Percentiles rank a stretch among this genome's conserved stretches.
These are phyloP conservation scores for Agapornis roseicollis DNA, from an alignment of 2,113 vertebrate genomes.

Conservation along the genomic window DNA sequence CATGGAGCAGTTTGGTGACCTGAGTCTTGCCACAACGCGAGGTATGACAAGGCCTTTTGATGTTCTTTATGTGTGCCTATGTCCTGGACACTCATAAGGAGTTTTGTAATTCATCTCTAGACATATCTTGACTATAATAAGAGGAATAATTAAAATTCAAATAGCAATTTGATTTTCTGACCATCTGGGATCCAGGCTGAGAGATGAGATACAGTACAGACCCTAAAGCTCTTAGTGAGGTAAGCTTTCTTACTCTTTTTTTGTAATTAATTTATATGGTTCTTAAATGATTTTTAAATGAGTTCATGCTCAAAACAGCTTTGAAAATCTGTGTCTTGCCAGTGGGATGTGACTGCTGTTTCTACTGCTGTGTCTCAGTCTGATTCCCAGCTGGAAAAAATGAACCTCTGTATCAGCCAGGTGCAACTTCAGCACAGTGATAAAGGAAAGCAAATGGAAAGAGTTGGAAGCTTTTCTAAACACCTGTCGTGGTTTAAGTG, in stretches of 20 bases:
- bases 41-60: not conserved
- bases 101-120: conserved; percentile 42
- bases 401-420: not conserved
- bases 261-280: conserved; percentile 51
- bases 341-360: conserved; percentile 3
- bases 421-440: not conserved
- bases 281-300: conserved; percentile 57
- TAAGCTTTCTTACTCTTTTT: conserved; percentile 15
- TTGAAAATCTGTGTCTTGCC: conserved; percentile 45
- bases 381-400: conserved; percentile 34
- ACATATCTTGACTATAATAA: conserved; percentile 31
- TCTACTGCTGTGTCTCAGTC: conserved; percentile 5
- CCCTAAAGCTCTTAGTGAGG: conserved; percentile 48
- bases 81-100: not conserved
- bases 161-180: conserved; percentile 46
- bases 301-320: conserved; percentile 41
- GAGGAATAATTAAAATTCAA: conserved; percentile 54
- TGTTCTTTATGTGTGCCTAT: not conserved
- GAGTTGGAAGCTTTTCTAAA: conserved; percentile 19
- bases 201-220: conserved; percentile 22
- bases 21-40: not conserved
- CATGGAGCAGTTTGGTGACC: not conserved
- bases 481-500: too few relatives aligned
- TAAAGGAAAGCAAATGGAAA: conserved; percentile 1
- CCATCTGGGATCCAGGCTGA: conserved; percentile 52